phyloP scores from a whole-genome alignment of 2,113 vertebrate species.

The Leuciscus idus region DNA sequence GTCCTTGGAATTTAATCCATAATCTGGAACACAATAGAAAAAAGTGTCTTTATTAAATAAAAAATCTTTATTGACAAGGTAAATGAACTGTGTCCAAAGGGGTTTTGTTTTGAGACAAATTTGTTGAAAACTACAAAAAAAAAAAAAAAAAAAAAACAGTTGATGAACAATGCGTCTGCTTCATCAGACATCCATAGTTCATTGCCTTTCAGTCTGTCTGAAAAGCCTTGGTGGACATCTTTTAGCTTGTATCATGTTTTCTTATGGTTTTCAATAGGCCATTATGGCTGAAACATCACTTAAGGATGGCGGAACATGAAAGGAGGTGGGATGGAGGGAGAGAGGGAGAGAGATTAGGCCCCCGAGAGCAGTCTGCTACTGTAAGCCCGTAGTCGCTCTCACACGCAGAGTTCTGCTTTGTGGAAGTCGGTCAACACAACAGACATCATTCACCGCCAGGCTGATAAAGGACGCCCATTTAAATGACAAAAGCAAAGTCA shows the following conservation, averaged over 20 bases:
- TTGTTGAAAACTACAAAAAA: neutral
- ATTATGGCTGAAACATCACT: slow-evolving; percentile 70
- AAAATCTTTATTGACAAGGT: neutral
- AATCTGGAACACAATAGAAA: neutral
- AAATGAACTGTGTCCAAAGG: neutral
- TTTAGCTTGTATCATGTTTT: slow-evolving; percentile 68
- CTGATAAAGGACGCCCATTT: slow-evolving; percentile 75
- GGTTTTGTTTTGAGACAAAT: neutral
- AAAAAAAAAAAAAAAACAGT: slow-evolving; percentile 13
- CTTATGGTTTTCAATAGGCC: slow-evolving; percentile 67
- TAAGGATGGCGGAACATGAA: slow-evolving; percentile 70
- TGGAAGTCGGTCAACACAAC: slow-evolving; percentile 69
- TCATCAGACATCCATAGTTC: slow-evolving; percentile 56
- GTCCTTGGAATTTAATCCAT: neutral
- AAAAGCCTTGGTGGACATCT: slow-evolving; percentile 63
- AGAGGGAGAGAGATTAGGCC: slow-evolving; percentile 67
- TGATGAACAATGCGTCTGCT: slow-evolving; percentile 14
- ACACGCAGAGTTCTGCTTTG: slow-evolving; percentile 43
- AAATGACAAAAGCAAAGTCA: slow-evolving; percentile 79
- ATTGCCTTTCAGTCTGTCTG: slow-evolving; percentile 62
- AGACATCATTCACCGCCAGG: slow-evolving; percentile 68
- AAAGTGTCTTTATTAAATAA: neutral
- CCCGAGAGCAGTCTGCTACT: slow-evolving; percentile 65
- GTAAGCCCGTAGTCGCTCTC: slow-evolving; percentile 62
- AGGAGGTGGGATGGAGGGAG: slow-evolving; percentile 54